Evolutionary conservation across 2,797 vertebrate genomes (phyloP).

Genomic region (Catamblyrhynchus diadema): DNA sequence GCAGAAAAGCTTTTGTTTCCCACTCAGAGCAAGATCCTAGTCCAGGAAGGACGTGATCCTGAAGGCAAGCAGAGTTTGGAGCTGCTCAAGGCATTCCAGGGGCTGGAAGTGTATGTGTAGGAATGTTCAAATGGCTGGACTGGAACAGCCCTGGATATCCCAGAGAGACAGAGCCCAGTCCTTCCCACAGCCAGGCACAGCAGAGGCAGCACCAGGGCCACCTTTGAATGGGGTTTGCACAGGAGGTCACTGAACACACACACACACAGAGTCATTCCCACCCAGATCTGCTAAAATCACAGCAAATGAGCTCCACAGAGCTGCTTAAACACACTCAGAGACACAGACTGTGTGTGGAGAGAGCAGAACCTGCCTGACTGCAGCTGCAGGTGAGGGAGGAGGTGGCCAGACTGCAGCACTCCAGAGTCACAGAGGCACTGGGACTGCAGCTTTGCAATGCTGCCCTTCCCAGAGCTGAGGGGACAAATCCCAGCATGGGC

Average conservation of each 20-base stretch:
- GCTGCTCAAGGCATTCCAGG: neutral
- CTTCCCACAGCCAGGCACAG: neutral
- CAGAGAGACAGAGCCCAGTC: neutral
- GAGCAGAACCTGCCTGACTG: neutral
- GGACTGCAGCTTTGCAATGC: neutral
- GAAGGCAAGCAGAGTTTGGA: neutral
- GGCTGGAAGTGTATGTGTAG: neutral
- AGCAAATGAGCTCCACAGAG: neutral
- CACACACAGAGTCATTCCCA: neutral
- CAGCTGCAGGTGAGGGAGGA: neutral
- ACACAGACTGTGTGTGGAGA: neutral
- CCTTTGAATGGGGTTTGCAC: neutral
- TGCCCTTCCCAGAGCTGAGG: neutral
- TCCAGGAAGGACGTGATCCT: neutral
- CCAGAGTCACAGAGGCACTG: neutral
- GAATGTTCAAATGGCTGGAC: neutral
- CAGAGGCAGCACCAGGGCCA: neutral
- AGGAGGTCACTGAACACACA: neutral
- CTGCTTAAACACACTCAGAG: neutral
- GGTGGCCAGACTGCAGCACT: neutral
- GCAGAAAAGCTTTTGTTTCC: neutral
- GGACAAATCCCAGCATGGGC: conserved; percentile 46
- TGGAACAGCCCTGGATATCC: neutral
- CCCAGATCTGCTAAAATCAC: neutral
- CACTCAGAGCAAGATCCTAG: neutral